Base-by-base conservation (phyloP, 2,888 invertebrate genomes). In the Drosophila robusta region DNA sequence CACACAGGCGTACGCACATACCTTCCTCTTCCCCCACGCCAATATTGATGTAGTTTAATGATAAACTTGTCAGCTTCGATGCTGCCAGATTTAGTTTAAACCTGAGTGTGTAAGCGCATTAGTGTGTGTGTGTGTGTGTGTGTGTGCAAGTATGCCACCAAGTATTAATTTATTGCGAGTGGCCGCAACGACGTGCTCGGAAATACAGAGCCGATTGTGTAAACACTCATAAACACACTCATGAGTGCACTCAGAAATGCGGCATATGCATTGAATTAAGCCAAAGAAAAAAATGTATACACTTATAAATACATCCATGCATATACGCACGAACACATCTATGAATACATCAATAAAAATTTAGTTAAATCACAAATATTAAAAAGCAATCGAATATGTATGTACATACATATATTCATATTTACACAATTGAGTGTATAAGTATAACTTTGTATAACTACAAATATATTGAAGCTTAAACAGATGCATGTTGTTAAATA, bases 31-130 rank as follows among this genome's bases (percentile, higher is more conserved):
- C 18, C 8, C 24, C 29, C 36, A 22, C 22, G 34, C 24, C 66
- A 71, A 63, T 64, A 75, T 70, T 57, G 61, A 74, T 62, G 52
- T 85, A 74, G 76, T 71, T 85, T 45, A 42, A 62, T 70, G 76
- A 85, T 85, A 85, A 81, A 75, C 70, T 81, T 81, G 62, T 74
- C 78, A 65, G 64, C 55, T 42, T 34, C 32, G 55, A 51, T 68
- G 52, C 73, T 61, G 55, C 47, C 55, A 46, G 45, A 36, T 47
- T 54, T 46, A 26, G 55, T 61, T 54, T 55, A 39, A 49, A 42
- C n/a, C 26, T 39, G 34, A 34, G 45, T 44, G 45, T 50, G 55
- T 42, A 14, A 8, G 38, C 51, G 44, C 18, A 18, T 18, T 18
- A 18, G 18, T 18, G 18, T 18, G 18, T 36, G 24, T 22, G 39